Conservation (phyloP, 2,888 invertebrate genomes). For the Luperina testacea region DNA sequence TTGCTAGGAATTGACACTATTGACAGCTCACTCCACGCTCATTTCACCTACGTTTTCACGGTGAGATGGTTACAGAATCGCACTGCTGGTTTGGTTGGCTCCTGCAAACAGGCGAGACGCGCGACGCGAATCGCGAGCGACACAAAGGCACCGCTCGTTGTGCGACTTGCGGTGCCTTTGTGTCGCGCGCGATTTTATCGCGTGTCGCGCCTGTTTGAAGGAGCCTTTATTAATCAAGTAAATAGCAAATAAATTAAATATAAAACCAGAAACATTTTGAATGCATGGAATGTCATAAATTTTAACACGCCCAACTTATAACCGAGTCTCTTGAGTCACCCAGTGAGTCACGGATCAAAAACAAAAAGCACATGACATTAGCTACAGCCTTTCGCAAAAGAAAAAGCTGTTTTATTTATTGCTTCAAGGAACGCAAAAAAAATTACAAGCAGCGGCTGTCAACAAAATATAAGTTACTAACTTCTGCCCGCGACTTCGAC, state of each 20-base stretch:
- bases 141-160: too few species aligned
- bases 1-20: too few species aligned
- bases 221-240: too few species aligned
- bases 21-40: too few species aligned
- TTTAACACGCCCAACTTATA: conserved; percentile 26
- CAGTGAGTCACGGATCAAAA: conserved; percentile 54
- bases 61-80: too few species aligned
- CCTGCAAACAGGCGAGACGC: too few species aligned
- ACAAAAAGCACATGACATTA: conserved; percentile 15
- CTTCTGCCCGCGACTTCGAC: neutral
- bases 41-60: too few species aligned
- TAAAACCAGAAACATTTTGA: conserved; percentile 1
- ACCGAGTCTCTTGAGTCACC: conserved; percentile 50
- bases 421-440: conserved; percentile 17
- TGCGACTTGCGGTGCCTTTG: too few species aligned
- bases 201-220: too few species aligned
- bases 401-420: conserved; percentile 44
- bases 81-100: too few species aligned
- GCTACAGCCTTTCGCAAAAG: conserved; percentile 21
- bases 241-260: neutral
- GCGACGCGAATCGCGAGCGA: too few species aligned
- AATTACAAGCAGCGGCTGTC: neutral
- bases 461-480: neutral
- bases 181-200: too few species aligned
- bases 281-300: conserved; percentile 26